Evolutionary conservation across 2,888 invertebrate genomes (phyloP).

Genomic region (Heliconius sara): DNA sequence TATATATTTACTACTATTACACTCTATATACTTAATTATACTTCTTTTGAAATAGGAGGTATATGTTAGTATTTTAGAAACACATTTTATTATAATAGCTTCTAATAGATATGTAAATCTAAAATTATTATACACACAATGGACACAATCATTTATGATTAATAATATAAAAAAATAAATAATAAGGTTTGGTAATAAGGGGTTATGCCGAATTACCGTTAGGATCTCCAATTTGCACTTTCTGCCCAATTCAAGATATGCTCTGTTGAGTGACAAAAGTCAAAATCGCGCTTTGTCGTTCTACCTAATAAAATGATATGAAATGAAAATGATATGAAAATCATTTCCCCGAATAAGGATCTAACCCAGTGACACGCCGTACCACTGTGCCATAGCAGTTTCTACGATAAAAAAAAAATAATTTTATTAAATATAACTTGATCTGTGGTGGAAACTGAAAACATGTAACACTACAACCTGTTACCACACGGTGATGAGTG

Average conservation of each 20-base stretch:
- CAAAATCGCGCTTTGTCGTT: too few relatives aligned
- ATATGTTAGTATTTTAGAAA: too few relatives aligned
- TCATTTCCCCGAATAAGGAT: background rate
- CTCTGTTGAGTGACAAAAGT: background rate
- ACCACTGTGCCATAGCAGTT: background rate
- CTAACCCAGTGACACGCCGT: background rate
- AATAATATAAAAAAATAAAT: too few relatives aligned
- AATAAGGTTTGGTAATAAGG: too few relatives aligned
- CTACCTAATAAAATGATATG: background rate
- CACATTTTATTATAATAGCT: too few relatives aligned
- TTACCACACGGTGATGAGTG: constrained; percentile 30
- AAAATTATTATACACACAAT: too few relatives aligned
- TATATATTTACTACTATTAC: too few relatives aligned
- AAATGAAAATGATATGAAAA: background rate
- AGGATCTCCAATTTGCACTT: background rate
- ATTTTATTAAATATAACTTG: too few relatives aligned
- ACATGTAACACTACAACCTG: constrained; percentile 29
- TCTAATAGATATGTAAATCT: too few relatives aligned
- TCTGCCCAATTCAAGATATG: background rate
- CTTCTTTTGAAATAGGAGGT: too few relatives aligned
- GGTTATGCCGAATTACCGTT: background rate
- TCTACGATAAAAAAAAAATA: background rate
- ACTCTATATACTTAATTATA: too few relatives aligned
- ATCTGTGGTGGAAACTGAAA: background rate
- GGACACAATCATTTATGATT: too few relatives aligned